phyloP scores from a whole-genome alignment of 2,113 vertebrate genomes.

The Carassius gibelio region DNA sequence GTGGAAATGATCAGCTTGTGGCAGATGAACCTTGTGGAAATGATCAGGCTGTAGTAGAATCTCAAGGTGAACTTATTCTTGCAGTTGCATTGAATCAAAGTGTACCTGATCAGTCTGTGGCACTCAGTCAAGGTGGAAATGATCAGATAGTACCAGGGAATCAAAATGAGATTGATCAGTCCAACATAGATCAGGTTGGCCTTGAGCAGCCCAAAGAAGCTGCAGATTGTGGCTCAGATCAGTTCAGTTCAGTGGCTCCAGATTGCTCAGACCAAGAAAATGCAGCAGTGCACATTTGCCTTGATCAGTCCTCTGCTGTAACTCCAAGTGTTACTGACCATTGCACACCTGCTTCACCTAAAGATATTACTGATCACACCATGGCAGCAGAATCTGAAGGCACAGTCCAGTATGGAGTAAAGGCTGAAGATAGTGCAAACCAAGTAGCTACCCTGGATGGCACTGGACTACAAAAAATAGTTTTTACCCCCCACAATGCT shows the following conservation, averaged over 20 bases:
- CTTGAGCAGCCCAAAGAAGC: not conserved
- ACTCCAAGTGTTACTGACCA: not conserved
- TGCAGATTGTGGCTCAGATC: not conserved
- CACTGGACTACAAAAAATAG: slow-evolving; percentile 40
- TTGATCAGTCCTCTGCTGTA: not conserved
- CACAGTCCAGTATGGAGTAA: slow-evolving; percentile 22
- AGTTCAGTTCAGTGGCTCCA: not conserved
- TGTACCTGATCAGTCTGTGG: slow-evolving; percentile 1
- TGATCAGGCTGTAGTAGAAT: not conserved
- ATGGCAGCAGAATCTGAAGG: not conserved
- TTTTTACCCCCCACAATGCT: slow-evolving; percentile 71
- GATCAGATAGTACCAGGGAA: slow-evolving; percentile 40
- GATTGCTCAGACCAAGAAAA: not conserved
- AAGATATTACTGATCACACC: slow-evolving; percentile 20
- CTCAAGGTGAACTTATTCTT: not conserved
- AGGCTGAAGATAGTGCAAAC: not conserved
- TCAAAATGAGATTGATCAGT: slow-evolving; percentile 19
- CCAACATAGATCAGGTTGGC: not conserved
- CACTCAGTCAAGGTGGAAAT: slow-evolving; percentile 16
- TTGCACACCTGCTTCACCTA: slow-evolving; percentile 11
- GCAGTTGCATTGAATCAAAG: slow-evolving; percentile 2
- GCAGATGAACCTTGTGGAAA: slow-evolving; percentile 5
- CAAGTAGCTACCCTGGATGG: slow-evolving; percentile 3
- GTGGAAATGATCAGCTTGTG: slow-evolving; percentile 1
- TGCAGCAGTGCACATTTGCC: not conserved